Conservation (phyloP, 2,888 invertebrate species). For the Meiosimyza platycephala region DNA sequence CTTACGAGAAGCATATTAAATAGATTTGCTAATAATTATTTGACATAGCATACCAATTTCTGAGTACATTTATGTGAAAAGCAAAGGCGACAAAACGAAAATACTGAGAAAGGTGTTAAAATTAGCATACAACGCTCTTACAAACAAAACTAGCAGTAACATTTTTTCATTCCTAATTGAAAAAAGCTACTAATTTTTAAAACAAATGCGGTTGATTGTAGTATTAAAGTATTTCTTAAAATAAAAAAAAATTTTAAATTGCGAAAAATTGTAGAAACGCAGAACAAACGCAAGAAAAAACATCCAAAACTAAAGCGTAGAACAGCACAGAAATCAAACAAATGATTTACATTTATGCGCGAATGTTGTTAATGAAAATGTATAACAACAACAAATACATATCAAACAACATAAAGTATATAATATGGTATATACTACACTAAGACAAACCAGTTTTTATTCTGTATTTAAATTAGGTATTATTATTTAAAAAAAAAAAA, state of each 20-base stretch:
- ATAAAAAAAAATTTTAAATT: not conserved
- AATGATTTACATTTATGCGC: conserved; percentile 46
- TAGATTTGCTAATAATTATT: no score
- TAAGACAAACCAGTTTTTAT: conserved; percentile 33
- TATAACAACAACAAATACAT: conserved; percentile 31
- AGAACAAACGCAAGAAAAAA: conserved; percentile 17
- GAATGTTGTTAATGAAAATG: conserved; percentile 59
- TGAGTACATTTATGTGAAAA: no score
- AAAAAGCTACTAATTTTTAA: no score
- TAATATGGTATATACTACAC: conserved; percentile 43
- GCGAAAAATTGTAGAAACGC: conserved; percentile 25
- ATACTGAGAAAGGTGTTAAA: conserved; percentile 4
- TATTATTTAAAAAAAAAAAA: conserved; percentile 10
- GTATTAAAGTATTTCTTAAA: no score
- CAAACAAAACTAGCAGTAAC: conserved; percentile 7
- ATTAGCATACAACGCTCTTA: not conserved
- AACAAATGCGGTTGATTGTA: no score
- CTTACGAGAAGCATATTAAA: no score
- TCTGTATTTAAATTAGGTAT: conserved; percentile 18
- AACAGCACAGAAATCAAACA: conserved; percentile 42
- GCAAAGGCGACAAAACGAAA: no score
- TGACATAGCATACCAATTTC: no score
- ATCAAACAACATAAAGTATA: not conserved
- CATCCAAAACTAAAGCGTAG: conserved; percentile 11
- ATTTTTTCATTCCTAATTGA: not conserved